Evolutionary conservation across 2,888 invertebrate species (phyloP).

Genomic region (Euplexia lucipara): DNA sequence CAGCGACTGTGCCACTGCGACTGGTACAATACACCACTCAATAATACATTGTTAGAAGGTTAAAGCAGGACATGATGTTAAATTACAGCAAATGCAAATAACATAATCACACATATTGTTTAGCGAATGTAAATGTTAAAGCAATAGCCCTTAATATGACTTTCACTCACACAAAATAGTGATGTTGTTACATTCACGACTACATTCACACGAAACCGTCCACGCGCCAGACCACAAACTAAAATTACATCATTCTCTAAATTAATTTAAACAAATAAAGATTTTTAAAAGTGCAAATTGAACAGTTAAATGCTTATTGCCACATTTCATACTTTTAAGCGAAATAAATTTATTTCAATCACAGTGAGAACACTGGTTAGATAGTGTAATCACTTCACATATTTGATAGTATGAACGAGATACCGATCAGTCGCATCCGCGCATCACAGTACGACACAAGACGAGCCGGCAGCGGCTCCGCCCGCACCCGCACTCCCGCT

Average conservation of each 20-base stretch:
- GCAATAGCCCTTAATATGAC: constrained; percentile 4
- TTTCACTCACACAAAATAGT: constrained; percentile 18
- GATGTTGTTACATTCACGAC: constrained; percentile 19
- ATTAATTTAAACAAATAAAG: constrained; percentile 69
- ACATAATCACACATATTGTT: constrained; percentile 37
- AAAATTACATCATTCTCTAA: constrained; percentile 64
- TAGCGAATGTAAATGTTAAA: constrained; percentile 41
- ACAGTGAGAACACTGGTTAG: constrained; percentile 49
- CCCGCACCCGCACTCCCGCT: background rate
- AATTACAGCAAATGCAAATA: constrained; percentile 47
- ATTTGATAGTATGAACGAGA: constrained; percentile 56
- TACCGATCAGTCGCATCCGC: constrained; percentile 45
- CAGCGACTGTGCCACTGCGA: background rate
- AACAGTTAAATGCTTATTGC: constrained; percentile 78
- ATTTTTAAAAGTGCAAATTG: constrained; percentile 72
- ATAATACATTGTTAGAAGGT: constrained; percentile 21
- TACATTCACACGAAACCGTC: constrained; percentile 40
- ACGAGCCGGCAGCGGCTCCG: background rate
- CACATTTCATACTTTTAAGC: constrained; percentile 63
- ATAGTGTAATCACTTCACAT: constrained; percentile 56
- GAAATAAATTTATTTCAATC: constrained; percentile 49
- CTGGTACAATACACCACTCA: constrained; percentile 22
- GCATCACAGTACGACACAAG: constrained; percentile 17
- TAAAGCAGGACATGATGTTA: constrained; percentile 31
- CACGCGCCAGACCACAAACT: constrained; percentile 68